A percentile compares a stretch with the other conserved stretches of the same genome.
These are phyloP conservation scores for Myiotriccus ornatus DNA, from an alignment of 2,797 vertebrate genomes.

Conservation along the genomic window DNA sequence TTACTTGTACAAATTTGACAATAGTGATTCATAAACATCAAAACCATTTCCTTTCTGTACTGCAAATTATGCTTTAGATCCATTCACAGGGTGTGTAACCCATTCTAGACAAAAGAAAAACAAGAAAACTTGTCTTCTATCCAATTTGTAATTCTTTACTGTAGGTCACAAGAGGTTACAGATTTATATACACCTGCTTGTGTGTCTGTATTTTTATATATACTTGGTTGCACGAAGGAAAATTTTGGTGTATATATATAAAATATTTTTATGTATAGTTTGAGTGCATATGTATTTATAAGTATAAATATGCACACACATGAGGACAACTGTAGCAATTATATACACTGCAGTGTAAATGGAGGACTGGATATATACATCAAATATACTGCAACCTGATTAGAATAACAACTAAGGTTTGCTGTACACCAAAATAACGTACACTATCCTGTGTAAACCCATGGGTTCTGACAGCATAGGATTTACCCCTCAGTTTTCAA, in stretches of 20 bases:
- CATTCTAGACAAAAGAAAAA: background rate
- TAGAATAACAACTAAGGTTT: background rate
- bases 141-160: background rate
- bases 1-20: slow-evolving; percentile 59
- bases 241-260: background rate
- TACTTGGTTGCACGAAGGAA: background rate
- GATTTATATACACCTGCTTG: background rate
- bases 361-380: background rate
- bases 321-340: background rate
- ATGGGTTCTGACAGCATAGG: background rate
- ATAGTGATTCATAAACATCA: slow-evolving; percentile 65
- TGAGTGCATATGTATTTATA: background rate
- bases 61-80: slow-evolving; percentile 25
- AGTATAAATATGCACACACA: background rate
- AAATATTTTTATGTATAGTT: background rate
- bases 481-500: background rate
- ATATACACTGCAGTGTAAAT: background rate
- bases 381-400: background rate
- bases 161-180: background rate
- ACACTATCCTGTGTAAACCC: background rate
- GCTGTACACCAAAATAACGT: background rate
- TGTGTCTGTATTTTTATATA: background rate
- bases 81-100: background rate
- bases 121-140: background rate
- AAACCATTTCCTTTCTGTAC: slow-evolving; percentile 31